Percentiles rank a stretch among this genome's conserved stretches.
These are phyloP conservation scores for Bovichtus variegatus DNA, from an alignment of 2,797 vertebrate genomes.

Conservation along the genomic window DNA sequence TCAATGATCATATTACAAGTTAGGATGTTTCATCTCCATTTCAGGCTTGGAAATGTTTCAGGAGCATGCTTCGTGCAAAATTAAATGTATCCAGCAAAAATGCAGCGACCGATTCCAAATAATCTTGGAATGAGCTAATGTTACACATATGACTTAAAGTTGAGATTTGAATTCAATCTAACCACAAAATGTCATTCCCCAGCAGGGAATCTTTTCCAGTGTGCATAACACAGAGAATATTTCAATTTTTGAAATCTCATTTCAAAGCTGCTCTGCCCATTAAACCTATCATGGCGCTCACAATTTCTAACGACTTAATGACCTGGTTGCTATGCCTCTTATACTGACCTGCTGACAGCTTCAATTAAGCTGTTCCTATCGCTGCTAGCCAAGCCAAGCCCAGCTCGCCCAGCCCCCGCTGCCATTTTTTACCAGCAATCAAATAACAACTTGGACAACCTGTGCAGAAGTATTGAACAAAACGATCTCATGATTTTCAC, in stretches of 20 bases:
- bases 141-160: slow-evolving; percentile 1
- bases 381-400: slow-evolving; percentile 29
- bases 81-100: slow-evolving; percentile 18
- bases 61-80: slow-evolving; percentile 41
- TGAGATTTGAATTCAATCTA: slow-evolving; percentile 30
- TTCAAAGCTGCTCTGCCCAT: slow-evolving; percentile 50
- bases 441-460: slow-evolving; percentile 48
- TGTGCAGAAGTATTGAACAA: slow-evolving; percentile 33
- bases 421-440: slow-evolving; percentile 65
- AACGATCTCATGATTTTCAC: slow-evolving; percentile 48
- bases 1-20: slow-evolving; percentile 27
- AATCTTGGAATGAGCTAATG: neutral
- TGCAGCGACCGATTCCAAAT: slow-evolving; percentile 3
- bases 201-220: slow-evolving; percentile 3
- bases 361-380: slow-evolving; percentile 65
- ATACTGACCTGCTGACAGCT: slow-evolving; percentile 68
- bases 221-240: slow-evolving; percentile 30
- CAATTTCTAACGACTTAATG: slow-evolving; percentile 59
- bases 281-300: slow-evolving; percentile 40
- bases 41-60: slow-evolving; percentile 21
- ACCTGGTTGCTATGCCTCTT: slow-evolving; percentile 59
- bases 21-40: slow-evolving; percentile 21
- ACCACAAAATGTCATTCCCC: neutral
- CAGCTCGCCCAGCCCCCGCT: neutral
- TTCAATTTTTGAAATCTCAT: slow-evolving; percentile 31